A percentile compares a stretch with the other conserved stretches of the same genome.
Conservation (phyloP, 2,113 vertebrate species). For the Agelaius tricolor region DNA sequence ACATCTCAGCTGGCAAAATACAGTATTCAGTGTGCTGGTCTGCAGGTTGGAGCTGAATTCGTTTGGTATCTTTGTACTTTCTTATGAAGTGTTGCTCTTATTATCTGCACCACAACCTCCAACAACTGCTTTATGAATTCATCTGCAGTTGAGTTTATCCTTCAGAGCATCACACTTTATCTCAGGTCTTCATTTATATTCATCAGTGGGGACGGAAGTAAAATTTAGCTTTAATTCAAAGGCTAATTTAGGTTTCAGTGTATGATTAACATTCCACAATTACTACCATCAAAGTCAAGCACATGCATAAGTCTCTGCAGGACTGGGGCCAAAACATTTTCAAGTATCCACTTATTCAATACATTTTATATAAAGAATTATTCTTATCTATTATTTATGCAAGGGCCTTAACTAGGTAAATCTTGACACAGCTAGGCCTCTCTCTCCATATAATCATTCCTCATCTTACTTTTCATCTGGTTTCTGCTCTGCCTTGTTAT, state of each 20-base stretch:
- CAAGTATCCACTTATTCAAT: constrained; percentile 14
- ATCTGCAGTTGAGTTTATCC: background rate
- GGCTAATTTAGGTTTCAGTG: constrained; percentile 20
- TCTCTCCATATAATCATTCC: background rate
- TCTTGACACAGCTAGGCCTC: background rate
- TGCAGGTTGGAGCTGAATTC: background rate
- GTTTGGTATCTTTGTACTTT: background rate
- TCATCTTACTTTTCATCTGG: constrained; percentile 20
- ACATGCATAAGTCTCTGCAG: background rate
- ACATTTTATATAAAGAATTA: background rate
- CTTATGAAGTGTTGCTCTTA: background rate
- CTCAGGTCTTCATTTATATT: constrained; percentile 32
- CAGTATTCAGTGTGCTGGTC: background rate
- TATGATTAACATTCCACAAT: constrained; percentile 18
- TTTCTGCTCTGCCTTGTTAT: background rate
- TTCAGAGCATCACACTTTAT: constrained; percentile 29
- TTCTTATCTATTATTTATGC: background rate
- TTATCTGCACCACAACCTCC: background rate
- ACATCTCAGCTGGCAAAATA: constrained; percentile 2
- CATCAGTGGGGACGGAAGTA: constrained; percentile 12
- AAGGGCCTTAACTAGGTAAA: background rate
- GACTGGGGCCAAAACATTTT: constrained; percentile 21
- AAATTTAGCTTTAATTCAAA: constrained; percentile 30
- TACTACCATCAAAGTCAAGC: constrained; percentile 29
- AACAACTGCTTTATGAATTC: background rate